Evolutionary conservation across 2,797 vertebrate species (phyloP), one percentile per base, ranked within the genome.

Genomic region (Tokudaia tokunoshimensis): DNA sequence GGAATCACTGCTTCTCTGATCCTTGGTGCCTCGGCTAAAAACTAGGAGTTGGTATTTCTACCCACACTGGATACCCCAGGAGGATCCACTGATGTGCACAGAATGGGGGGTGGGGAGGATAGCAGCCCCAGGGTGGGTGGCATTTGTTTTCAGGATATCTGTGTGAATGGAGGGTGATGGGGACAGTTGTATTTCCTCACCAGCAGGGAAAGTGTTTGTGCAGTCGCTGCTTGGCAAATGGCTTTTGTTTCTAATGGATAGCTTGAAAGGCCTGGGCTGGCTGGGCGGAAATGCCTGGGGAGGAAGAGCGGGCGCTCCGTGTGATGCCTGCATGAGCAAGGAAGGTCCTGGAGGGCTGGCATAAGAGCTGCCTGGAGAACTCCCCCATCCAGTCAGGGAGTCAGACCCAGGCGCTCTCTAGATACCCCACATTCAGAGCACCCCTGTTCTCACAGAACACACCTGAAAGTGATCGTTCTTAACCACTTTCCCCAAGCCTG

Each of bases 201-300:
- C 44, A 11, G 79, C 83, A 24, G 63, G 87, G 47, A n/a, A 37
- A 76, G 55, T 15, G 65, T 57, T 72, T 50, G 59, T 50, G 84
- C 70, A 63, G 92, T 80, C 0, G 0, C 74, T 19, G 37, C 83
- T 34, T 57, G 31, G 87, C 90, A 85, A 37, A 93, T 87, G 95
- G 86, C 24, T 57, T 81, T 89, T 57, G 75, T 93, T 82, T 87
- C 76, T 95, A 90, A 92, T 19, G 94, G 95, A 65, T 1, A 7
- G 84, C 74, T 88, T 75, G 14, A 87, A 92, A 95, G 94, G 79
- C 89, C 82, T 9, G 78, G 12, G 41, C 47, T 3, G 44, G 50
- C 1, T 4, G 0, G 0, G 14, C 13, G 0, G 47, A 31, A 57
- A 31, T 0, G 10, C 70, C 92, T 7, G 75, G 83, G 55, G 92